Percentiles rank a stretch among this genome's conserved stretches.
phyloP scores from a whole-genome alignment of 2,888 invertebrate genomes.

The Agriopis aurantiaria region DNA sequence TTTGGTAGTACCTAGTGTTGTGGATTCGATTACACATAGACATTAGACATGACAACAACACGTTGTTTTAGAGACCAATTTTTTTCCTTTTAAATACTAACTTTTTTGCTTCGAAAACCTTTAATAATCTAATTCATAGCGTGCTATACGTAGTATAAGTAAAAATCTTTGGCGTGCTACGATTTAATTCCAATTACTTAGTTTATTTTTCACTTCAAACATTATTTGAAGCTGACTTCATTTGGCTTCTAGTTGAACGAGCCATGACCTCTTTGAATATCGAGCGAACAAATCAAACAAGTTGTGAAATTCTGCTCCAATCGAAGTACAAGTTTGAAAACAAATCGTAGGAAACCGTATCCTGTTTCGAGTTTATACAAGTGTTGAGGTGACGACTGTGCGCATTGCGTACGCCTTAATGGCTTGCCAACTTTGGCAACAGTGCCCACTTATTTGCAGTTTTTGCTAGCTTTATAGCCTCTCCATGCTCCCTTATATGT shows the following conservation, averaged over 20 bases:
- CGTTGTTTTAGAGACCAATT: neutral
- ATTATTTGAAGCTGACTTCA: too few relatives aligned
- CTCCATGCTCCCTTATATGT: neutral
- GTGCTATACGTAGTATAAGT: too few relatives aligned
- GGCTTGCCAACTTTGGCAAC: slow-evolving; percentile 33
- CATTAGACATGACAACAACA: neutral
- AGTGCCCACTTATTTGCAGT: slow-evolving; percentile 11
- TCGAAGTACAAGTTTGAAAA: slow-evolving; percentile 20
- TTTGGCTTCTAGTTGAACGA: neutral
- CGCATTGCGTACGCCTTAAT: slow-evolving; percentile 43
- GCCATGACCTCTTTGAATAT: slow-evolving; percentile 7
- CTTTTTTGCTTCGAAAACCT: too few relatives aligned
- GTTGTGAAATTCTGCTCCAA: slow-evolving; percentile 7
- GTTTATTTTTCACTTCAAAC: too few relatives aligned
- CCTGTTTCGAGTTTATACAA: slow-evolving; percentile 20
- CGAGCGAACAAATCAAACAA: slow-evolving; percentile 5
- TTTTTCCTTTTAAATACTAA: neutral
- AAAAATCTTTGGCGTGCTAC: too few relatives aligned
- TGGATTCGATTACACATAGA: neutral
- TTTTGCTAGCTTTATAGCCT: slow-evolving; percentile 9
- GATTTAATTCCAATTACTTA: too few relatives aligned
- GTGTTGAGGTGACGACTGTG: slow-evolving; percentile 18
- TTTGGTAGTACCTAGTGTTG: neutral
- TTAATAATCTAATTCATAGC: too few relatives aligned
- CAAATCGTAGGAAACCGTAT: slow-evolving; percentile 28